Base-by-base conservation (phyloP, 2,888 invertebrate genomes). In the Sarcophaga rosellei region DNA sequence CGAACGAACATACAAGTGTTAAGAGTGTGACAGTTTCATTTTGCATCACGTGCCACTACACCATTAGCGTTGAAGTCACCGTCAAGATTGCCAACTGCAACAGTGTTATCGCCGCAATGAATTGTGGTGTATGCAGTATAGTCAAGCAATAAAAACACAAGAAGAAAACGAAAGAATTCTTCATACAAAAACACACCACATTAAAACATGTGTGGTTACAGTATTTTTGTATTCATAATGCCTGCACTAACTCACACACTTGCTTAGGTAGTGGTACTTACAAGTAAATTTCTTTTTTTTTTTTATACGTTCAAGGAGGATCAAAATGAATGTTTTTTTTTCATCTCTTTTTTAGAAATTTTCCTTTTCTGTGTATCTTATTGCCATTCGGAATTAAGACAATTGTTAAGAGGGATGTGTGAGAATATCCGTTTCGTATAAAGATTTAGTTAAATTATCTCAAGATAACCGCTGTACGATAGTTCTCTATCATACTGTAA, bases 11-110 rank as follows among this genome's bases (percentile, higher is more conserved):
- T 45, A 17, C 78, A 84, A 86, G 86, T 86, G 84, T 81, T 86
- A 86, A 84, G 78, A 78, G 74, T 86, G 81, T 86, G 86, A 86
- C 86, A 86, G 84, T 84, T 86, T 86, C 81, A 81, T 81, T 84
- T 86, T 84, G 86, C 84, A 84, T 86, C 86, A 86, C 86, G 84
- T 86, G 81, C 84, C 84, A 23, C 35, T 75, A 73, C 77, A 83
- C 44, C 75, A 61, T 45, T 47, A 25, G 2, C 68, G 62, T 59
- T 53, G 68, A 35, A 53, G 53, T 53, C 53, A 63, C 70, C 10
- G 63, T 44, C 44, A 82, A 47, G 65, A 66, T 53, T 53, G 53
- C 70, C 61, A 82, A 72, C 65, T 65, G 66, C 77, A 72, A 66
- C 59, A 75, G 12, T 53, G 17, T 17, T 53, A 53, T 53, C 12